Evolutionary conservation across 2,797 vertebrate species (phyloP), one percentile per base, ranked within the genome.

Genomic region (Pampus argenteus): DNA sequence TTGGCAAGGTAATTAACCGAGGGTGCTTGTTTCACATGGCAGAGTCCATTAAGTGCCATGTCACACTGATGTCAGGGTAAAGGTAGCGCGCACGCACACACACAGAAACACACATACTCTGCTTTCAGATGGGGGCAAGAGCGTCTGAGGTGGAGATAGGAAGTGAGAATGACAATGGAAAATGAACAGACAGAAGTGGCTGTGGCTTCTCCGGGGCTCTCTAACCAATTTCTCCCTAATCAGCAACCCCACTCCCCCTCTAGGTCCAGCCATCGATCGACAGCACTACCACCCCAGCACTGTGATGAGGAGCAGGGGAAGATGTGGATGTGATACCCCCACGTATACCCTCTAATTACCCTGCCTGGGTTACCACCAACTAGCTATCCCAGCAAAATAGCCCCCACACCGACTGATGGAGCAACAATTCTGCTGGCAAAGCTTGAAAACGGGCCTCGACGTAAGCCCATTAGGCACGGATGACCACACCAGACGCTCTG

Each of bases 31-130:
- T 92, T 94, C 92, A 94, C 92, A 93, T 91, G 90, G 89, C 92
- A 91, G 92, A 93, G 91, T 92, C 92, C 91, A 93, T 94, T 94
- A 94, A 92, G 92, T 88, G 91, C 87, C 92, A 87, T 91, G 90
- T 93, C 92, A 91, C 87, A 83, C 77, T 86, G 90, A 91, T 91
- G 92, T 91, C 90, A 90, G 87, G 79, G 83, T 90, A 88, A 89
- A 90, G 85, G 90, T 87, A 91, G 74, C 29, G 5, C 79, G 5
- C 61, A 1, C 48, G 7, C 76, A 17, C 81, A 11, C 83, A 47
- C 69, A 36, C 77, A 49, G 69, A 58, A 63, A 47, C 66, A 51
- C 67, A 47, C 69, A 72, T 68, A 11, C 60, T 18, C 49, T 31
- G 45, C 42, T 69, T 77, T 77, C 66, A 75, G 60, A 85, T 42